Evolutionary conservation across 2,888 invertebrate genomes (phyloP).

Genomic region (Volucella zonaria): DNA sequence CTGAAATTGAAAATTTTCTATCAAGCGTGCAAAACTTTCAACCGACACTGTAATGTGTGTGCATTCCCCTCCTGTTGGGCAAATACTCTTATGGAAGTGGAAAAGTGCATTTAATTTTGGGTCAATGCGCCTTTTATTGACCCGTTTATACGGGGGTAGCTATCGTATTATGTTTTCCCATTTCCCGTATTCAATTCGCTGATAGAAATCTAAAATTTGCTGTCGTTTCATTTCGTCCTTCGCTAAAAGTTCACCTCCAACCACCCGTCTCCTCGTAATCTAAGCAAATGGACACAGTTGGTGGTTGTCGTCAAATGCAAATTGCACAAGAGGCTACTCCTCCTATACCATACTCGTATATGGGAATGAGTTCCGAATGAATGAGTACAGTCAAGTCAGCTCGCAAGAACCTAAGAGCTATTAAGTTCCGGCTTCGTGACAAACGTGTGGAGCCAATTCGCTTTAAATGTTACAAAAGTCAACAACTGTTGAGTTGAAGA

Average conservation of each 20-base stretch:
- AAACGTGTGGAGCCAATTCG: constrained; percentile 54
- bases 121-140: constrained; percentile 65
- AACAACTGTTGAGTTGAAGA: constrained; percentile 61
- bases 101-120: constrained; percentile 57
- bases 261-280: constrained; percentile 1
- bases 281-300: constrained; percentile 11
- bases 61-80: background rate
- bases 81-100: constrained; percentile 12
- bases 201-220: constrained; percentile 43
- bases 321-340: constrained; percentile 25
- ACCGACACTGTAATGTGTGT: constrained; percentile 13
- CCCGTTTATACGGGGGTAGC: constrained; percentile 1
- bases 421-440: constrained; percentile 61
- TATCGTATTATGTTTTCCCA: constrained; percentile 40
- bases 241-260: constrained; percentile 24
- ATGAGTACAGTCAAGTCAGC: background rate
- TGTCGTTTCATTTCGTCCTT: constrained; percentile 42
- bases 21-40: background rate
- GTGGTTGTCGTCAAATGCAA: constrained; percentile 49
- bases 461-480: constrained; percentile 46
- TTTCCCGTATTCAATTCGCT: constrained; percentile 26
- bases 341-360: too few species aligned
- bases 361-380: constrained; percentile 4
- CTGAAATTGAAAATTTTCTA: background rate
- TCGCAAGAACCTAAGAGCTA: constrained; percentile 14